Evolutionary conservation across 2,797 vertebrate genomes (phyloP), one percentile per base, ranked within the genome.

Genomic region (Notolepis coatsorum): DNA sequence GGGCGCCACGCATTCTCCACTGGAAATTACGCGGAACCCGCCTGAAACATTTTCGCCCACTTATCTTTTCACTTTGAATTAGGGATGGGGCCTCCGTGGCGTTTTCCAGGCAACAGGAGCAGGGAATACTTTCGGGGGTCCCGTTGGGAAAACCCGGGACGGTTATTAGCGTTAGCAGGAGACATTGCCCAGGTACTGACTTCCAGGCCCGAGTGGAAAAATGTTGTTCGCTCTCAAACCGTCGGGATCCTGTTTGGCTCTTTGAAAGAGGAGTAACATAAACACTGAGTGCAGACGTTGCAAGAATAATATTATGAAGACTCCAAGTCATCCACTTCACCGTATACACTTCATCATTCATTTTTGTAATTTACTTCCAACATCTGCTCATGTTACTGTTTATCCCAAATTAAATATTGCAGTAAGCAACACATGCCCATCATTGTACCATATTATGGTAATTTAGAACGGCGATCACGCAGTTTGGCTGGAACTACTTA

Each of bases 31-130:
- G 58, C 68, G 33, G 80, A 88, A 85, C 73, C 77, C 27, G 52
- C 71, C 68, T 60, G 74, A n/a, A 88, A 87, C 81, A 68, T 82
- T 86, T n/a, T 81, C 20, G 10, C 65, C n/a, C 83, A 87, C 81
- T 90, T 89, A 85, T 85, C 84, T 88, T 88, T 91, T 90, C 89
- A 89, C 82, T 90, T 84, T 71, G 74, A 86, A 88, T 90, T 88
- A 91, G 72, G 50, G 78, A 84, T 77, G 79, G 61, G 53, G 63
- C 72, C n/a, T 50, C 31, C 9, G 68, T 20, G 2, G 81, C 33
- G 52, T 85, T 86, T 85, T 84, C 84, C 86, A 86, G 88, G 69
- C 82, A 63, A 66, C 62, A 0, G 61, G 58, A 81, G 62, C 21
- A 20, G 56, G 70, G 81, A 74, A 77, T 55, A 61, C 70, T 56